Base-by-base conservation (phyloP, 92 coral and sea anemone genomes). In the Isaurus tuberculatus region DNA sequence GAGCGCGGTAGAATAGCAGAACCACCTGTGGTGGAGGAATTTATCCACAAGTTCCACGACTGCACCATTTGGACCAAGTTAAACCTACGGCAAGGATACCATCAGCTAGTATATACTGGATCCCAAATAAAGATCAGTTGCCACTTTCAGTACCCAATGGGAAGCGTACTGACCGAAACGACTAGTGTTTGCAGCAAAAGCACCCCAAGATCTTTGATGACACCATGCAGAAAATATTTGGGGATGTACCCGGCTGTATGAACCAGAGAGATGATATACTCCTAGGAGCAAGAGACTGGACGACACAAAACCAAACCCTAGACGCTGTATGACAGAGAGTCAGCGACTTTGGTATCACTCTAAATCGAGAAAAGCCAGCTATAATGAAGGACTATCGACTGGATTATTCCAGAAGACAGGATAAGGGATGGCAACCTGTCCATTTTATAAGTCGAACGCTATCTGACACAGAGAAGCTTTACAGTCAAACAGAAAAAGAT, bases 191-290 rank as follows among this genome's bases (percentile, higher is more conserved):
- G 86, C 84, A 8, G 89, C 91, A 5, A 87, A 84, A 48, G 84
- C 91, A 78, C 79, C 80, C 26, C 85, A 86, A 70, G 91, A 90
- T 72, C 46, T 90, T 91, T 55, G 87, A 91, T 27, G 89, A 91
- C 19, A 72, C 88, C 2, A 88, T 88, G 91, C 73, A 46, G 48
- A 71, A 80, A 22, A 86, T 86, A 72, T 86, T 86, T 72, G 90
- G 85, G 0, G 89, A 86, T 36, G 80, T 86, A 17, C 89, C 85
- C 13, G 66, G 73, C 17, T 86, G 81, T 71, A 32, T 84, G 22
- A 70, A 86, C 81, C 89, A 86, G 22, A 61, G 90, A 75, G 90
- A 87, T 60, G 72, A 85, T 80, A 51, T 70, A 23, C 44, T 86
- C 19, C 55, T 79, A 6, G 73, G 85, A 20, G 73, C 73, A 70